phyloP scores from a whole-genome alignment of 2,888 invertebrate species.

The Patella depressa region DNA sequence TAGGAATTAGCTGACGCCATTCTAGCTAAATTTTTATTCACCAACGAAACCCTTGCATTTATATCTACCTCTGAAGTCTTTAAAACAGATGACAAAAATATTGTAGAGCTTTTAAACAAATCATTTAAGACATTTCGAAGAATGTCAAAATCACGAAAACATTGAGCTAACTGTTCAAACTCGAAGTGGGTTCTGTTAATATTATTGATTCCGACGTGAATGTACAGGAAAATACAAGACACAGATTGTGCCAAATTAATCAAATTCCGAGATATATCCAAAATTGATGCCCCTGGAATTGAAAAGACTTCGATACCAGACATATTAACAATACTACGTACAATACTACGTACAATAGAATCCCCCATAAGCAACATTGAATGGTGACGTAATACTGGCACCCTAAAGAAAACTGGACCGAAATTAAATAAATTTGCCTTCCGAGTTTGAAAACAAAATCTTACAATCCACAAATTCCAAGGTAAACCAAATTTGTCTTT shows the following conservation, averaged over 20 bases:
- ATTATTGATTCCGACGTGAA: no score
- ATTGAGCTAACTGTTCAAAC: neutral
- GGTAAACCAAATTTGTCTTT: neutral
- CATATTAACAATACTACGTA: neutral
- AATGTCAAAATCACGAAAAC: neutral
- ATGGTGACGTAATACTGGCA: neutral
- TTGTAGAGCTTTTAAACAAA: neutral
- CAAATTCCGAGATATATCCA: neutral
- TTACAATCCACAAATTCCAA: slow-evolving; percentile 1
- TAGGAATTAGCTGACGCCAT: no score
- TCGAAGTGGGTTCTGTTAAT: neutral
- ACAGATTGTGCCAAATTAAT: neutral
- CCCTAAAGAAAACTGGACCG: no score
- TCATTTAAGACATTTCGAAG: neutral
- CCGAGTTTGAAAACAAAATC: neutral
- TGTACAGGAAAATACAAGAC: no score
- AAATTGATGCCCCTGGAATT: neutral
- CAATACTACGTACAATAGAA: neutral
- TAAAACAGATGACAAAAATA: neutral
- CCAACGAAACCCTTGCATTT: neutral
- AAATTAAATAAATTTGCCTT: no score
- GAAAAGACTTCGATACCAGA: neutral
- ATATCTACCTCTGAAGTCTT: neutral
- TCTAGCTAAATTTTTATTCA: neutral
- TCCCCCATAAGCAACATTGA: neutral